Evolutionary conservation across 2,797 vertebrate genomes (phyloP).

Genomic region (Amazona ochrocephala): DNA sequence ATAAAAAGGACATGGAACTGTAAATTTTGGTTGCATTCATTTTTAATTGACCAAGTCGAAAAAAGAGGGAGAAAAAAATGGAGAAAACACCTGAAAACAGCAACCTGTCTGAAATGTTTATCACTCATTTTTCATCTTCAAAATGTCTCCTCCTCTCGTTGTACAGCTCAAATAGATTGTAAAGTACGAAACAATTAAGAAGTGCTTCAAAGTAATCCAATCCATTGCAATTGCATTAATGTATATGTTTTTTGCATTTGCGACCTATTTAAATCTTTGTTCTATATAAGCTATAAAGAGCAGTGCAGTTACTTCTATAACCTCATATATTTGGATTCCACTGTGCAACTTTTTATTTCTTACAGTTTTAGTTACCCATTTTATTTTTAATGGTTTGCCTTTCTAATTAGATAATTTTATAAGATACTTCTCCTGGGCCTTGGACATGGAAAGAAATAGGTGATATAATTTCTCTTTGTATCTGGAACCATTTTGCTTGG

Average conservation of each 20-base stretch:
- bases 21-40: background rate
- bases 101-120: background rate
- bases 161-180: background rate
- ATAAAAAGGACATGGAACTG: background rate
- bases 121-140: slow-evolving; percentile 1
- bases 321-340: background rate
- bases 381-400: slow-evolving; percentile 8
- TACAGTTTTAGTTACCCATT: background rate
- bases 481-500: background rate
- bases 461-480: background rate
- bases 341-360: background rate
- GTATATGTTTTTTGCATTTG: background rate
- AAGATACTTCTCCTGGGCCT: background rate
- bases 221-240: background rate
- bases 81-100: background rate
- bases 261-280: background rate
- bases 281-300: background rate
- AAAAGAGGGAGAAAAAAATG: background rate
- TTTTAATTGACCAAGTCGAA: background rate
- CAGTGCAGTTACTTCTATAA: background rate
- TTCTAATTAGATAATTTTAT: background rate
- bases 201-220: background rate
- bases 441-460: background rate
- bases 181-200: background rate
- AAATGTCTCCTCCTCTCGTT: background rate